Evolutionary conservation across 1,140 invertebrate species (phyloP), one percentile per base, ranked within the genome.

Genomic region (Tribolium castaneum): DNA sequence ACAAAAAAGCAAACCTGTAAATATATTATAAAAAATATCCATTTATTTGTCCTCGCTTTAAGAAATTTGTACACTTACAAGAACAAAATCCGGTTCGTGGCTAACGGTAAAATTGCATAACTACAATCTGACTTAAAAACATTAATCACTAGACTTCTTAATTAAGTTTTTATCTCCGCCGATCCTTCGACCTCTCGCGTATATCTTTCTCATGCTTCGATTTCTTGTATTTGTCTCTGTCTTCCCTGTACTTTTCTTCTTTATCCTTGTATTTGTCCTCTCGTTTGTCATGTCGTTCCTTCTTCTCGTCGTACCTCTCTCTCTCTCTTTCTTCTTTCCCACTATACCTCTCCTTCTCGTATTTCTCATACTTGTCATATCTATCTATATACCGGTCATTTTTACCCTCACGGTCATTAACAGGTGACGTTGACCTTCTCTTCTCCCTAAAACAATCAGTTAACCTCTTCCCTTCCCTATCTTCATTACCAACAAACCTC

Each of bases 171-270:
- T 80, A 84, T 80, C 84, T 84, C 71, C 84, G 73, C 66, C 87
- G 85, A 22, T 90, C 89, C 30, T 89, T 87, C 10, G 88, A 88
- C 81, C 89, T 86, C 30, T 84, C 80, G 34, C 81, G 83, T 22
- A 85, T 83, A 13, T 85, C 83, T 7, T 86, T 84, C 49, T 83
- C 77, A 52, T 86, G 83, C 76, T 86, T 86, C 6, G 84, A 83
- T 14, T 83, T 83, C 22, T 81, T 83, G 35, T 83, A 77, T 62
- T 80, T 82, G 56, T 82, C 77, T 52, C 82, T 80, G 30, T 82
- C 79, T 49, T 79, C 75, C 49, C 77, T 82, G 34, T 80, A 75
- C 54, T 82, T 82, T 7, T 83, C 83, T 9, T 84, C 80, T 14
- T 71, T 79, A 56, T 59, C 77, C 19, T 62, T 77, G 39, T 81